phyloP scores from a whole-genome alignment of 2,888 invertebrate species.

The Kryphioiulus occultus region DNA sequence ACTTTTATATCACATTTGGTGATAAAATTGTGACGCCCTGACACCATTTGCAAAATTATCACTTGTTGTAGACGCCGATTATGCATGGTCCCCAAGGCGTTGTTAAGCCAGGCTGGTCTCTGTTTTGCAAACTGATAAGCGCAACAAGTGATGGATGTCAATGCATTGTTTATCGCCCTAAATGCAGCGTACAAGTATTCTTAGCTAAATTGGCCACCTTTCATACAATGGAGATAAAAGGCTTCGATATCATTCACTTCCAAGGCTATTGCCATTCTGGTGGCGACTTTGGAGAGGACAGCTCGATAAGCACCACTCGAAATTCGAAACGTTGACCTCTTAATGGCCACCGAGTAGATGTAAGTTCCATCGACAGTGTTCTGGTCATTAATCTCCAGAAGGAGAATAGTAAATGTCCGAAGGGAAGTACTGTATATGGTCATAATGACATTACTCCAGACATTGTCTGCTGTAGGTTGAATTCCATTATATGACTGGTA shows the following conservation, averaged over 20 bases:
- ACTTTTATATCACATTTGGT: too few species aligned
- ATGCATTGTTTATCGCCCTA: neutral
- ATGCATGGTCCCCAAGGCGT: too few species aligned
- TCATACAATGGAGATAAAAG: neutral
- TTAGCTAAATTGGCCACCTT: neutral
- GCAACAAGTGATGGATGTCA: neutral
- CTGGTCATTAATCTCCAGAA: too few species aligned
- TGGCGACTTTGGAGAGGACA: neutral
- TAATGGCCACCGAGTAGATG: neutral
- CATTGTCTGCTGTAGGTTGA: too few species aligned
- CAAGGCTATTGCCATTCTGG: neutral
- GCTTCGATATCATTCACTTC: neutral
- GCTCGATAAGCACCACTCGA: neutral
- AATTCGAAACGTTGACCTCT: neutral
- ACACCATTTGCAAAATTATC: too few species aligned
- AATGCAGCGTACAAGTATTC: neutral
- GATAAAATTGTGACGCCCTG: too few species aligned
- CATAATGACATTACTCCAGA: too few species aligned
- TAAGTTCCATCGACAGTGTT: neutral
- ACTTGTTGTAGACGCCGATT: too few species aligned
- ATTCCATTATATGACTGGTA: too few species aligned
- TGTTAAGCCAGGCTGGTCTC: too few species aligned
- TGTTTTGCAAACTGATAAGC: neutral
- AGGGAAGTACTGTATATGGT: too few species aligned
- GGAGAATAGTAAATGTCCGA: too few species aligned